Base-by-base conservation (phyloP, 2,888 invertebrate species). In the Chymomyza procnemis region DNA sequence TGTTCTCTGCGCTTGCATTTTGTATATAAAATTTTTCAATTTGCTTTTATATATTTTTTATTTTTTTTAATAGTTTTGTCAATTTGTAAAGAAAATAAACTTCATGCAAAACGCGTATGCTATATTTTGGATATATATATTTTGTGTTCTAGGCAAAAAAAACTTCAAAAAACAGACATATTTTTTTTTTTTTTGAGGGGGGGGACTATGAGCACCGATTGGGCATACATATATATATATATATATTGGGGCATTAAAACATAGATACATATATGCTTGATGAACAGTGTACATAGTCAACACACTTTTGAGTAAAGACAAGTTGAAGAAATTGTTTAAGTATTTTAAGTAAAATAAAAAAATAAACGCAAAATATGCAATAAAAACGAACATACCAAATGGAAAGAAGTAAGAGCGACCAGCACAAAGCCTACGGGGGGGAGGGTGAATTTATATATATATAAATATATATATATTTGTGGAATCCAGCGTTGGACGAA, bases 401-500 rank as follows among this genome's bases (percentile, higher is more conserved):
- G 12, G 54, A 54, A 21, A 54, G 19, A 21, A 12, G 21, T n/a
- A 14, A 18, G 54, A 21, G 21, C 19, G 54, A 54, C 54, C 21
- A n/a, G n/a, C n/a, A 54, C 19, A 18, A 21, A 54, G 54, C 19
- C 54, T 4, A 21, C 12, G 19, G 54, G 19, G n/a, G n/a, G n/a
- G n/a, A n/a, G n/a, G n/a, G n/a, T n/a, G n/a, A n/a, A n/a, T n/a
- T n/a, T n/a, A n/a, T n/a, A n/a, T n/a, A n/a, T n/a, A n/a, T n/a
- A n/a, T n/a, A n/a, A n/a, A n/a, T n/a, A n/a, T n/a, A n/a, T n/a
- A n/a, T n/a, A n/a, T n/a, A n/a, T n/a, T n/a, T n/a, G n/a, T n/a
- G n/a, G n/a, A 73, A 78, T 48, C 69, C 80, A 80, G 80, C 80
- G 82, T 80, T 80, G 79, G 76, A 78, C 78, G 79, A 73, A 69